A percentile compares a stretch with the other conserved stretches of the same genome.
phyloP scores from a whole-genome alignment of 64 coral and sea anemone genomes.

The Pachyseris speciosa region DNA sequence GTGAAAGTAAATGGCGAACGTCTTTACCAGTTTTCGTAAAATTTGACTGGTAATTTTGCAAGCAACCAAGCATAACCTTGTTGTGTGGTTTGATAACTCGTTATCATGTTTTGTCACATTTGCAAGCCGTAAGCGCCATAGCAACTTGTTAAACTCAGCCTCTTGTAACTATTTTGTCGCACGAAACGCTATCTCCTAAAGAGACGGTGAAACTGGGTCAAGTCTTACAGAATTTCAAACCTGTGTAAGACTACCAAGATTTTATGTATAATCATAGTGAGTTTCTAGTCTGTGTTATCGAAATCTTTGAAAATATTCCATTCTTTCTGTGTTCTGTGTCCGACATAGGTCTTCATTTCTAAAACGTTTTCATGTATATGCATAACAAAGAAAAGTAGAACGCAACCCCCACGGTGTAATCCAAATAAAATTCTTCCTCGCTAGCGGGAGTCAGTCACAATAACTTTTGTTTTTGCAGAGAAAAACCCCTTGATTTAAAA shows the following conservation, averaged over 20 bases:
- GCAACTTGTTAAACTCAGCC: background rate
- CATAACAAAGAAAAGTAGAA: constrained; percentile 58
- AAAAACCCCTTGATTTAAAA: background rate
- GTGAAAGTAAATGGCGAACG: too few relatives aligned
- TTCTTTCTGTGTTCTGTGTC: background rate
- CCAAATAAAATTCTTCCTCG: background rate
- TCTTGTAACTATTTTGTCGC: background rate
- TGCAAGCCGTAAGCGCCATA: background rate
- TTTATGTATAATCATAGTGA: background rate
- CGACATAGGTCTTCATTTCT: constrained; percentile 53
- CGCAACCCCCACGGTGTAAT: background rate
- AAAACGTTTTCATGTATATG: constrained; percentile 38
- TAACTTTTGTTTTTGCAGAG: background rate
- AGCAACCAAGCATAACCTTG: background rate
- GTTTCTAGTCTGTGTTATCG: background rate
- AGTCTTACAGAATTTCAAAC: background rate
- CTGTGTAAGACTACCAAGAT: background rate
- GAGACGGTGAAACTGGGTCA: background rate
- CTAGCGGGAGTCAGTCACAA: background rate
- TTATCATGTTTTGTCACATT: background rate
- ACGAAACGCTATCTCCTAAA: background rate
- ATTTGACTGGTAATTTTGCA: background rate
- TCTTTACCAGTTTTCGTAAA: background rate
- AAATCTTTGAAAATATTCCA: background rate
- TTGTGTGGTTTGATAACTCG: background rate